A percentile compares a stretch with the other conserved stretches of the same genome.
Conservation (phyloP, 2,797 vertebrate species). For the Macroramphosus scolopax region DNA sequence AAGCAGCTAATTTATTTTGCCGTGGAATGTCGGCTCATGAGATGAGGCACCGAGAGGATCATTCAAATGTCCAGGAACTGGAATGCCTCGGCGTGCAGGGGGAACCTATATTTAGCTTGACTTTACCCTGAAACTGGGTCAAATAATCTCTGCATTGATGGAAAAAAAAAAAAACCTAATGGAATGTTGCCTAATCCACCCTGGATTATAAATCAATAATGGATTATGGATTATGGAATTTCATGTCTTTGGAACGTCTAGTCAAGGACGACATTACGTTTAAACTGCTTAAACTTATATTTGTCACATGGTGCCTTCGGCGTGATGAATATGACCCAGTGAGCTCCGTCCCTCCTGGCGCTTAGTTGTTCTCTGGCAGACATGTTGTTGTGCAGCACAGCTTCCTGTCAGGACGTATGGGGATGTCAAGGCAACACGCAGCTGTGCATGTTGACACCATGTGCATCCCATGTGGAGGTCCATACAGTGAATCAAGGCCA, state of each 20-base stretch:
- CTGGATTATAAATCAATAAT: constrained; percentile 67
- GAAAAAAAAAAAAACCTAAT: constrained; percentile 15
- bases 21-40: constrained; percentile 45
- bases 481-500: constrained; percentile 23
- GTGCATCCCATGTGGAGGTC: constrained; percentile 35
- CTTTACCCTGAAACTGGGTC: constrained; percentile 56
- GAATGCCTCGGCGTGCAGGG: constrained; percentile 27
- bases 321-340: constrained; percentile 1
- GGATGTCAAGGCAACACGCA: constrained; percentile 30
- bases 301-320: too few species aligned
- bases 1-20: constrained; percentile 24
- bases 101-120: constrained; percentile 49
- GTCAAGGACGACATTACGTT: constrained; percentile 19
- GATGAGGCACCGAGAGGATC: constrained; percentile 56
- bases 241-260: constrained; percentile 45
- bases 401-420: constrained; percentile 46
- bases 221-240: constrained; percentile 68
- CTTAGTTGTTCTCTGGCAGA: constrained; percentile 21
- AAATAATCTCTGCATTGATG: constrained; percentile 45
- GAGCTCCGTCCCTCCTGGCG: constrained; percentile 2
- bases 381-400: constrained; percentile 32
- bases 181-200: constrained; percentile 53
- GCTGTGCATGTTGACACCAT: constrained; percentile 43
- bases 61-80: constrained; percentile 36
- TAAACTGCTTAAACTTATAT: constrained; percentile 1